These are phyloP conservation scores for Muschampia plurimacula DNA, from an alignment of 2,888 invertebrate genomes.

Conservation along the genomic window DNA sequence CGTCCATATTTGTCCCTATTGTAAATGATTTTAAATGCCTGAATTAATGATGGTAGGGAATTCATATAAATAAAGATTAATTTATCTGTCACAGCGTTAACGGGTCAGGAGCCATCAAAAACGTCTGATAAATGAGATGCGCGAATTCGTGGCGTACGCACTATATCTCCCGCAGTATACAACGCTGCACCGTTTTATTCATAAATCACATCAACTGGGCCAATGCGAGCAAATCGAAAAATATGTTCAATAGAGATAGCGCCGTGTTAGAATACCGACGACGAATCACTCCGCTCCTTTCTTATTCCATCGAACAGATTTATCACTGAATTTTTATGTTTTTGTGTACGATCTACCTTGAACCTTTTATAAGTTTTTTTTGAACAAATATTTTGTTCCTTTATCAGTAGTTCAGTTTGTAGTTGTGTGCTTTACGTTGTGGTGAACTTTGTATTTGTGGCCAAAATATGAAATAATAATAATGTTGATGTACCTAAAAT, in stretches of 20 bases:
- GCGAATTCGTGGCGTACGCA: constrained; percentile 3
- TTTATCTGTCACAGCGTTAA: constrained; percentile 53
- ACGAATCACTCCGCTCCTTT: constrained; percentile 39
- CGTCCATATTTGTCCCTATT: neutral
- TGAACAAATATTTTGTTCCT: neutral
- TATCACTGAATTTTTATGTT: constrained; percentile 37
- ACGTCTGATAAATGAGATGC: constrained; percentile 58
- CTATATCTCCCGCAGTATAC: constrained; percentile 15
- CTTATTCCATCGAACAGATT: constrained; percentile 38
- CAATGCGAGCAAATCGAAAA: constrained; percentile 62
- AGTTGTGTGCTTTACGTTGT: too few species aligned
- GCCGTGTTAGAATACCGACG: constrained; percentile 52
- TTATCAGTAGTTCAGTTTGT: too few species aligned
- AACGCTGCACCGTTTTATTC: constrained; percentile 51
- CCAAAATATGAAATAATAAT: too few species aligned
- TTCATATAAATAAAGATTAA: constrained; percentile 41
- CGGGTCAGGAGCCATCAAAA: constrained; percentile 56
- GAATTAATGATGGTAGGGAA: constrained; percentile 24
- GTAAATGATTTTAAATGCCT: constrained; percentile 16
- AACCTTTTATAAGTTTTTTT: neutral
- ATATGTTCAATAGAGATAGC: constrained; percentile 66
- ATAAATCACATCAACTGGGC: constrained; percentile 63
- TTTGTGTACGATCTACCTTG: neutral
- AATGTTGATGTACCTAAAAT: too few species aligned
- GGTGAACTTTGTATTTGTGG: too few species aligned